These are phyloP conservation scores for Polypedilum vanderplanki DNA, from an alignment of 1,140 invertebrate genomes.

Conservation along the genomic window DNA sequence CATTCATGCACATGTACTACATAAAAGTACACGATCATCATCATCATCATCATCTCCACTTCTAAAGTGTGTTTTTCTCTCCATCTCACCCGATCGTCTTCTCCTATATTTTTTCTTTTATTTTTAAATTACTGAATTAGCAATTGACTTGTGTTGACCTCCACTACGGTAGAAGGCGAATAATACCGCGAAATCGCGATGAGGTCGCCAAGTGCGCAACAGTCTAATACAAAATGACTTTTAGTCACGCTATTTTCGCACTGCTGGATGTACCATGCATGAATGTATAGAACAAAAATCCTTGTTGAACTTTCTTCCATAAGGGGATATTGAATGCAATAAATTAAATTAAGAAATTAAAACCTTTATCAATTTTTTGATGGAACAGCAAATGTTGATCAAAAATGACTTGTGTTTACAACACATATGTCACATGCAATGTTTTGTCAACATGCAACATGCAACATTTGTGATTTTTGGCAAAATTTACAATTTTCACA, in stretches of 20 bases:
- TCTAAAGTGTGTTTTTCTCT: not conserved
- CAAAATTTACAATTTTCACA: too few relatives aligned
- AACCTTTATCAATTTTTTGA: not conserved
- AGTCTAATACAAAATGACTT: not conserved
- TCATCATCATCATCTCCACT: not conserved
- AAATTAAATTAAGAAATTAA: not conserved
- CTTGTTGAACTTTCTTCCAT: not conserved
- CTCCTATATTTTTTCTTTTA: not conserved
- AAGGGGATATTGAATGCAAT: not conserved
- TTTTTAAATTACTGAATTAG: conserved; percentile 16
- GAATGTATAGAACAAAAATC: not conserved
- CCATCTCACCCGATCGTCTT: not conserved
- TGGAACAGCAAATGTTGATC: too few relatives aligned
- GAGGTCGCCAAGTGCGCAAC: not conserved
- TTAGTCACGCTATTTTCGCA: conserved; percentile 1
- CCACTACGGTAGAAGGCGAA: not conserved
- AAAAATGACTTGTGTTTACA: too few relatives aligned
- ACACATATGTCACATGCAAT: too few relatives aligned
- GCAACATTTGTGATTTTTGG: not conserved
- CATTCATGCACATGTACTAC: not conserved
- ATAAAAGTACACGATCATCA: not conserved
- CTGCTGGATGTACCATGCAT: not conserved
- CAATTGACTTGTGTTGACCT: not conserved
- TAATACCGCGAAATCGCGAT: not conserved
- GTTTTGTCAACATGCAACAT: too few relatives aligned